Conservation (phyloP, 2,888 invertebrate genomes). For the Polietes domitor region DNA sequence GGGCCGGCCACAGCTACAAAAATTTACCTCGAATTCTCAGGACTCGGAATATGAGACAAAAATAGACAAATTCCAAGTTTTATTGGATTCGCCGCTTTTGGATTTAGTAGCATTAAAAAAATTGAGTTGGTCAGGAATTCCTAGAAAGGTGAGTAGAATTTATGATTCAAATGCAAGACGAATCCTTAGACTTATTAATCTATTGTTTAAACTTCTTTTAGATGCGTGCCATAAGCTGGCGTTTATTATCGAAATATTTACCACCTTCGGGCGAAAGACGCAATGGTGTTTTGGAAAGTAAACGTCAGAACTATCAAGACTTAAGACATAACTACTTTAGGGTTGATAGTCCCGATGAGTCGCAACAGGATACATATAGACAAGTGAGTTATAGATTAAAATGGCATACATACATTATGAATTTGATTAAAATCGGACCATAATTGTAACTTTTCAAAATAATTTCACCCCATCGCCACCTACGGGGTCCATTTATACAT, state of each 20-base stretch:
- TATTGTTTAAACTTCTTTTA: constrained; percentile 68
- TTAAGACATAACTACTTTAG: constrained; percentile 98
- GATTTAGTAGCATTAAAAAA: constrained; percentile 94
- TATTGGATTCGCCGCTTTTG: constrained; percentile 88
- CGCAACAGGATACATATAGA: constrained; percentile 95
- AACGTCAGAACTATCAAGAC: constrained; percentile 97
- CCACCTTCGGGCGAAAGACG: constrained; percentile 95
- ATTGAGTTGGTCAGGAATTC: constrained; percentile 98
- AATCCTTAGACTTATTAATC: not conserved
- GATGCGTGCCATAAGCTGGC: constrained; percentile 86
- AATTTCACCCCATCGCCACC: no score
- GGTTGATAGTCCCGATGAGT: constrained; percentile 89
- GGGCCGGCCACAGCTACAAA: constrained; percentile 88
- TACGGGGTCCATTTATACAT: no score
- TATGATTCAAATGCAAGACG: not conserved
- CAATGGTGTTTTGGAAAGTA: constrained; percentile 92
- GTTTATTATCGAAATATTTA: constrained; percentile 91
- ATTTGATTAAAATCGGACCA: no score
- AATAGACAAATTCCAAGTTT: constrained; percentile 91
- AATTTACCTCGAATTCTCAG: constrained; percentile 83
- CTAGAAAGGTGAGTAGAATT: constrained; percentile 85
- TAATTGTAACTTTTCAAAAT: no score
- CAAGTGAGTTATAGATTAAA: constrained; percentile 82
- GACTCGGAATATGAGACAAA: constrained; percentile 90
- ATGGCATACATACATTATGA: no score